A percentile compares a stretch with the other conserved stretches of the same genome.
phyloP scores from a whole-genome alignment of 2,888 invertebrate species.

The Bombylius discolor region DNA sequence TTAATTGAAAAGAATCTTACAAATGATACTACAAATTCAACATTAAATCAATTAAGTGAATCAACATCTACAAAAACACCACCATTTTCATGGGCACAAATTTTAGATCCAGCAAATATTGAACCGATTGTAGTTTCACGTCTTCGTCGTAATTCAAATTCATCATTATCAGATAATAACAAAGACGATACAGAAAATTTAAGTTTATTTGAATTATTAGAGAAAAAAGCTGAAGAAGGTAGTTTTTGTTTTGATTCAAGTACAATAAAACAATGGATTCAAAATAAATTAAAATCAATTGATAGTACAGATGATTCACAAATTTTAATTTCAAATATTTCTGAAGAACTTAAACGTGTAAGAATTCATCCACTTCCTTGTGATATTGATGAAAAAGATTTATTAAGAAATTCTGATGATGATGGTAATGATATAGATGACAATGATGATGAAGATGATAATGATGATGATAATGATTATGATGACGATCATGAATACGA shows the following conservation, averaged over 20 bases:
- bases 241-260: slow-evolving; percentile 60
- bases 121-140: slow-evolving; percentile 19
- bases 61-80: not conserved
- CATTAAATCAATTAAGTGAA: not conserved
- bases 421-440: not conserved
- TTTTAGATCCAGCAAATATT: slow-evolving; percentile 33
- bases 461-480: slow-evolving; percentile 2
- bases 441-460: slow-evolving; percentile 8
- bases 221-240: slow-evolving; percentile 56
- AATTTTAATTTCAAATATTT: not conserved
- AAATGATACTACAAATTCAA: not conserved
- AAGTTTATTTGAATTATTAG: slow-evolving; percentile 63
- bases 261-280: slow-evolving; percentile 40
- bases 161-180: slow-evolving; percentile 1
- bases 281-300: slow-evolving; percentile 1
- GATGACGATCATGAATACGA: not conserved
- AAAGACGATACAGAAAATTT: slow-evolving; percentile 43
- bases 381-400: slow-evolving; percentile 11
- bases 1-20: not conserved
- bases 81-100: slow-evolving; percentile 36
- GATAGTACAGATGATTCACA: not conserved
- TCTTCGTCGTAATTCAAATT: slow-evolving; percentile 7
- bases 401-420: not conserved
- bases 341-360: not conserved
- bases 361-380: slow-evolving; percentile 12